phyloP scores from a whole-genome alignment of 2,113 vertebrate genomes.

The Nipponia nippon region DNA sequence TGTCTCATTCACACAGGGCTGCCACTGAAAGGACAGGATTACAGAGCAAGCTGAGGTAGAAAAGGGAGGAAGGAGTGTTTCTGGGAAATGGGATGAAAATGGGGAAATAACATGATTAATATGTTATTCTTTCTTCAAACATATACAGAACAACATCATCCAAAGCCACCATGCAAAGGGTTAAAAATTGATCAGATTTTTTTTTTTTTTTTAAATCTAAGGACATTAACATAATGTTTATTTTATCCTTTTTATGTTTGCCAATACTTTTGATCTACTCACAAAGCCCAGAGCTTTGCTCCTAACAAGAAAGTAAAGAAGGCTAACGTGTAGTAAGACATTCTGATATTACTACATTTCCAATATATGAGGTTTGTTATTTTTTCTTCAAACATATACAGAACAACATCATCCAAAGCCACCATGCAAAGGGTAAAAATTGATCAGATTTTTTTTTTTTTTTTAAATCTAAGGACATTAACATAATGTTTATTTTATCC shows the following conservation, averaged over 20 bases:
- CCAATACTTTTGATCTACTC: not conserved
- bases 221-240: not conserved
- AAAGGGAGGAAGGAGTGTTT: not conserved
- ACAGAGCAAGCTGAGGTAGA: not conserved
- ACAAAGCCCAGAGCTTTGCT: not conserved
- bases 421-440: too few relatives aligned
- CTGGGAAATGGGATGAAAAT: not conserved
- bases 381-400: too few relatives aligned
- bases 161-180: not conserved
- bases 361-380: not conserved
- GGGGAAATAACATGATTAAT: not conserved
- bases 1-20: not conserved
- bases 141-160: not conserved
- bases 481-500: not conserved
- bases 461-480: not conserved
- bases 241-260: not conserved
- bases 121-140: not conserved
- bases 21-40: not conserved
- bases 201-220: not conserved
- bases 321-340: not conserved
- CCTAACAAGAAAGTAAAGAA: not conserved
- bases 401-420: too few relatives aligned
- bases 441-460: not conserved
- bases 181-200: not conserved
- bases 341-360: not conserved